These are phyloP conservation scores for Ormyrus rosae DNA, from an alignment of 2,888 invertebrate species.

Conservation along the genomic window DNA sequence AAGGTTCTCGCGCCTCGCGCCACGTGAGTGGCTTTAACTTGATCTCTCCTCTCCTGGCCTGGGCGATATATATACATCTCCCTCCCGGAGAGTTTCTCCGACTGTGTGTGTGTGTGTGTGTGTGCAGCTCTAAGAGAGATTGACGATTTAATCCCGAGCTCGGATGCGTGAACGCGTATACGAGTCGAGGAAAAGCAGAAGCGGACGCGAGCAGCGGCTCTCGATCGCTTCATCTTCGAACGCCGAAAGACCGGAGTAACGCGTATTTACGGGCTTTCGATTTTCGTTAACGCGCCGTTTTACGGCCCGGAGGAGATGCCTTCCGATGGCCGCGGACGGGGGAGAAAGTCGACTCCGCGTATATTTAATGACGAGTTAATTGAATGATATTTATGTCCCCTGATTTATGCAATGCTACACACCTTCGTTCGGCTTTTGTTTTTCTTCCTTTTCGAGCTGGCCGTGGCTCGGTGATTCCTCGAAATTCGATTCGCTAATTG, in stretches of 20 bases:
- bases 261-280: conserved; percentile 47
- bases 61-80: conserved; percentile 30
- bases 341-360: conserved; percentile 38
- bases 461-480: neutral
- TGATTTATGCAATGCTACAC: conserved; percentile 28
- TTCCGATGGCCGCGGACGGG: neutral
- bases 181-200: conserved; percentile 19
- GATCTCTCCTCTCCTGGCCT: conserved; percentile 4
- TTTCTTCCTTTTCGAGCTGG: too few relatives aligned
- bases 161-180: conserved; percentile 33
- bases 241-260: neutral
- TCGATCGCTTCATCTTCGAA: conserved; percentile 42
- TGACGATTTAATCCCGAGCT: conserved; percentile 53
- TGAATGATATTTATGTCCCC: conserved; percentile 51
- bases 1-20: conserved; percentile 33
- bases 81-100: conserved; percentile 34
- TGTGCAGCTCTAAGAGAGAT: conserved; percentile 25
- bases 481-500: conserved; percentile 44
- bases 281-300: conserved; percentile 44
- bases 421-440: neutral
- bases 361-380: conserved; percentile 55
- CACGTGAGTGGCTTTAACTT: conserved; percentile 47
- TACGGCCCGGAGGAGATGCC: conserved; percentile 12
- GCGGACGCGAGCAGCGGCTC: neutral
- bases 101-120: neutral